Base-by-base conservation (phyloP, 1,140 invertebrate genomes). In the Heliothis virescens region DNA sequence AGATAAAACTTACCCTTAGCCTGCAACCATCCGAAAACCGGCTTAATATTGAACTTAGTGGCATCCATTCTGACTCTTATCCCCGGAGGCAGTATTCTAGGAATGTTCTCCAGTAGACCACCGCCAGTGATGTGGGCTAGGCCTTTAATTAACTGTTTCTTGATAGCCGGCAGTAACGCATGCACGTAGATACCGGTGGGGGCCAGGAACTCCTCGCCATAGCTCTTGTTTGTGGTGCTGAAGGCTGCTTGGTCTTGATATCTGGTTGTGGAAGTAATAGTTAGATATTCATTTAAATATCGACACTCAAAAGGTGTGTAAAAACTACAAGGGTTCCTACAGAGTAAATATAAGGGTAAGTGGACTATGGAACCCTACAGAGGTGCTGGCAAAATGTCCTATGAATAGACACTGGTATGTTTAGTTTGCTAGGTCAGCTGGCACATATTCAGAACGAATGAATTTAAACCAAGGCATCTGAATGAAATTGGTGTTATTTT, bases 51-150 rank as follows among this genome's bases (percentile, higher is more conserved):
- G 96, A 98, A 98, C 57, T 95, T 96, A 0, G 88, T 92, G 29
- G 97, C 98, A 90, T 99, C 96, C 47, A 99, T 87, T 65, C 95
- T 92, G 4, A 97, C 97, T 52, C 95, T 96, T 9, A 97, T 92
- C 2, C 94, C 89, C 1, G 95, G 84, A 0, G 97, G 97, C 80
- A 99, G 91, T 59, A 98, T 95, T 82, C 99, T 95, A 0, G 97
- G 97, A 79, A 99, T 97, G 93, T 99, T 99, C 95, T 99, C 98
- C 1, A 96, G 92, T 12, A 99, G 93, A 15, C 99, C 99, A 13
- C 99, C 99, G 0, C 99, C 99, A 5, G 98, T 99, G 65, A 99
- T 99, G 86, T 99, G 99, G 0, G 98, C 98, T 83, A 99, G 96
- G 1, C 96, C 98, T 93, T 99, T 99, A 0, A 99, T 95, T 47